Evolutionary conservation across 2,113 vertebrate species (phyloP).

Genomic region (Platichthys stellatus): DNA sequence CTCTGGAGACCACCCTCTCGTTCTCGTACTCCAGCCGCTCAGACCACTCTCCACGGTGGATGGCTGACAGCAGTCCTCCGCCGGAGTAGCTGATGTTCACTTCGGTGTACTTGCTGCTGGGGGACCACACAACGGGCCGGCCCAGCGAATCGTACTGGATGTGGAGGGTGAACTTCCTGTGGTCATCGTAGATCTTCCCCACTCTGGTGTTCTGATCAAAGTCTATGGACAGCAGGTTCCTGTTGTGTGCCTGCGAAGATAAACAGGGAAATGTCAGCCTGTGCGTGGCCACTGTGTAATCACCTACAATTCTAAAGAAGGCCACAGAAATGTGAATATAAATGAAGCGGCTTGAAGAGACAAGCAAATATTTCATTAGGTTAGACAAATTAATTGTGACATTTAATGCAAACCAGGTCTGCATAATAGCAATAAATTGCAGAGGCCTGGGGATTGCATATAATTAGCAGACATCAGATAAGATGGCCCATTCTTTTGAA

Average conservation of each 20-base stretch:
- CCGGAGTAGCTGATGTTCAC: constrained; percentile 95
- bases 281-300: constrained; percentile 33
- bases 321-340: constrained; percentile 30
- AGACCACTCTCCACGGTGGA: constrained; percentile 95
- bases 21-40: constrained; percentile 96
- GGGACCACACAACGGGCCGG: constrained; percentile 93
- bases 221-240: constrained; percentile 98
- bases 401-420: constrained; percentile 58
- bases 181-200: constrained; percentile 98
- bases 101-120: constrained; percentile 96
- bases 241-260: constrained; percentile 90
- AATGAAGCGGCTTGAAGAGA: constrained; percentile 43
- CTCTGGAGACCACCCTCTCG: constrained; percentile 92
- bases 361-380: constrained; percentile 54
- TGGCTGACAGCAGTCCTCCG: constrained; percentile 89
- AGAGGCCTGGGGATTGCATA: constrained; percentile 37
- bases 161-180: constrained; percentile 96
- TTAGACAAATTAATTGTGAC: constrained; percentile 62
- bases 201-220: constrained; percentile 93
- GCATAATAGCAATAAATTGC: constrained; percentile 59
- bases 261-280: constrained; percentile 20
- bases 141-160: constrained; percentile 94
- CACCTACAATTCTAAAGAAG: constrained; percentile 31
- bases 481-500: constrained; percentile 39
- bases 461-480: constrained; percentile 57